Evolutionary conservation across 2,113 vertebrate species (phyloP).

Genomic region (Crotophaga sulcirostris): DNA sequence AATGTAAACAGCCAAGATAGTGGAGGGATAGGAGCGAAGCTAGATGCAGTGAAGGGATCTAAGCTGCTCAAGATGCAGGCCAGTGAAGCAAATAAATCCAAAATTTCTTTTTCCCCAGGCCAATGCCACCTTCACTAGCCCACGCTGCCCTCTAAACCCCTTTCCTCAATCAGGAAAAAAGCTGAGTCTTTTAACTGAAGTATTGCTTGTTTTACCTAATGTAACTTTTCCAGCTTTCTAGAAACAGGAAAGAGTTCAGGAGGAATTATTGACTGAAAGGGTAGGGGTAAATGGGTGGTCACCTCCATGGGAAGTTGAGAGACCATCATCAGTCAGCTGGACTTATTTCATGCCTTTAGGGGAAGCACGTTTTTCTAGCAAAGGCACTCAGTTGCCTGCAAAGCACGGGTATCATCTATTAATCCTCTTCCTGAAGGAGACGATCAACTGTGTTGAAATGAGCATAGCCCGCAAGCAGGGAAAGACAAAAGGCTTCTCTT

Average conservation of each 20-base stretch:
- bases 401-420: neutral
- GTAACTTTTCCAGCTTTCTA: neutral
- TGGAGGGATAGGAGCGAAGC: neutral
- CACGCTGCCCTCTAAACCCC: neutral
- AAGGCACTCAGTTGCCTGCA: neutral
- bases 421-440: neutral
- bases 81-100: neutral
- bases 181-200: neutral
- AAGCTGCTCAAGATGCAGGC: neutral
- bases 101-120: neutral
- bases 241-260: neutral
- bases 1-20: neutral
- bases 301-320: neutral
- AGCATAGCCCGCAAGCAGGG: neutral
- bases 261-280: neutral
- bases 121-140: neutral
- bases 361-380: neutral
- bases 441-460: neutral
- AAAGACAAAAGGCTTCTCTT: slow-evolving; percentile 7
- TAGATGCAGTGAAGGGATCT: neutral
- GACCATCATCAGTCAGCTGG: neutral
- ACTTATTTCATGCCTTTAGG: neutral
- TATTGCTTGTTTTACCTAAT: neutral
- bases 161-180: neutral
- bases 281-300: neutral